Conservation (phyloP, 2,888 invertebrate genomes). For the Drosophila mettleri region DNA sequence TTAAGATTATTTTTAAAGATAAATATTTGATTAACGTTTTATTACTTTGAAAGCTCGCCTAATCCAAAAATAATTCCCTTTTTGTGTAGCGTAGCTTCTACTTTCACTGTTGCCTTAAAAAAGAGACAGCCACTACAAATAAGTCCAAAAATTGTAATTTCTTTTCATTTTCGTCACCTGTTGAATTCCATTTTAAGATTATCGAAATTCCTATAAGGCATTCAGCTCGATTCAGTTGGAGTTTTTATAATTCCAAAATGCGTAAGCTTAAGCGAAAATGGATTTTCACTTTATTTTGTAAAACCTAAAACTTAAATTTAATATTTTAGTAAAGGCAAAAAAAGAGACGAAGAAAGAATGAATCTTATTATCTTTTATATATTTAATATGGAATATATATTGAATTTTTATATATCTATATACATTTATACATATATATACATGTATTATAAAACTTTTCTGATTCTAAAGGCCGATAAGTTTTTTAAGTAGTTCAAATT, state of each 20-base stretch:
- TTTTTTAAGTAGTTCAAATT: slow-evolving; percentile 2
- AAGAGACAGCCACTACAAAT: slow-evolving; percentile 9
- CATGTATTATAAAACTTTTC: too few relatives aligned
- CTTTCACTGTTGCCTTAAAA: slow-evolving; percentile 33
- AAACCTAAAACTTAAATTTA: not conserved
- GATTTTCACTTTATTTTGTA: slow-evolving; percentile 35
- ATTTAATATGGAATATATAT: not conserved
- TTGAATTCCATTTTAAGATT: slow-evolving; percentile 31
- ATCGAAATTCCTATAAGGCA: slow-evolving; percentile 28
- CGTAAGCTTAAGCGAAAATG: not conserved
- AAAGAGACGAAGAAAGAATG: not conserved
- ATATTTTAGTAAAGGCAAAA: not conserved
- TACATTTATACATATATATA: too few relatives aligned
- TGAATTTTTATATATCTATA: too few relatives aligned
- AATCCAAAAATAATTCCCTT: slow-evolving; percentile 6
- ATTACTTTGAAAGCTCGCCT: slow-evolving; percentile 3
- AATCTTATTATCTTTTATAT: not conserved
- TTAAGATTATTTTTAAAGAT: too few relatives aligned
- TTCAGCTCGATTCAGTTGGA: not conserved
- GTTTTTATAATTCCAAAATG: slow-evolving; percentile 16
- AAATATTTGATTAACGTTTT: not conserved
- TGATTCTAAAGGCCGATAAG: too few relatives aligned
- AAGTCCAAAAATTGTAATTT: slow-evolving; percentile 1
- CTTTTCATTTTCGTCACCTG: slow-evolving; percentile 18
- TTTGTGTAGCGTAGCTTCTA: slow-evolving; percentile 2